Percentiles rank a stretch among this genome's conserved stretches.
Conservation (phyloP, 2,797 vertebrate genomes). For the Lepilemur ruficaudatus region DNA sequence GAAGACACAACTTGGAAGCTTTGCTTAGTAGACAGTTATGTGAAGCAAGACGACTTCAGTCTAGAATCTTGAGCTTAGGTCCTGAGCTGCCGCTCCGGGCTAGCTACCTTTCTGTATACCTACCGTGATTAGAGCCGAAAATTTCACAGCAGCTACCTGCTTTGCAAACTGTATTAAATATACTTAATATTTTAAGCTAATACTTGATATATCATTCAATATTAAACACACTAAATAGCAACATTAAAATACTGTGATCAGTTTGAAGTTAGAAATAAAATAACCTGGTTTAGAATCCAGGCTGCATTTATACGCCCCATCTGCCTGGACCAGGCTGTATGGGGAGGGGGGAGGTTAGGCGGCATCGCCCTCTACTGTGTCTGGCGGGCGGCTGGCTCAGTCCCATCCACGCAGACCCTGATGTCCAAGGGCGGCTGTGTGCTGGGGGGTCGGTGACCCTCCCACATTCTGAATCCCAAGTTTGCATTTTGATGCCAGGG, state of each 20-base stretch:
- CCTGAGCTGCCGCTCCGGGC: accelerated
- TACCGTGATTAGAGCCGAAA: accelerated
- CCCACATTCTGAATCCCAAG: background rate
- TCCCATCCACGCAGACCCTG: accelerated
- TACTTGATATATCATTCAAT: background rate
- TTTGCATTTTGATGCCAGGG: background rate
- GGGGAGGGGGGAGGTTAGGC: accelerated
- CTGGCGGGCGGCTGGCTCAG: accelerated
- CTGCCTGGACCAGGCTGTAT: accelerated
- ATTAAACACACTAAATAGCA: background rate
- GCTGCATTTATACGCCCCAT: background rate
- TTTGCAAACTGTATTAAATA: background rate
- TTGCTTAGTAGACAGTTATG: accelerated
- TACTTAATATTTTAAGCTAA: background rate
- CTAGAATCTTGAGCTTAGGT: background rate
- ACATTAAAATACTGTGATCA: background rate
- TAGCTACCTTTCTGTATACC: accelerated
- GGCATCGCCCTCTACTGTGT: too few relatives aligned
- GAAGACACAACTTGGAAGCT: background rate
- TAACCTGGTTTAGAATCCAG: background rate
- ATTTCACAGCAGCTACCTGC: accelerated
- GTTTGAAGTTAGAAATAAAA: background rate
- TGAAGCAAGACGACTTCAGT: background rate
- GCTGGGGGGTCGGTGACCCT: accelerated
- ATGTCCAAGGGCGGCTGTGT: accelerated